These are phyloP conservation scores for Plusia festucae DNA, from an alignment of 2,888 invertebrate species.

Conservation along the genomic window DNA sequence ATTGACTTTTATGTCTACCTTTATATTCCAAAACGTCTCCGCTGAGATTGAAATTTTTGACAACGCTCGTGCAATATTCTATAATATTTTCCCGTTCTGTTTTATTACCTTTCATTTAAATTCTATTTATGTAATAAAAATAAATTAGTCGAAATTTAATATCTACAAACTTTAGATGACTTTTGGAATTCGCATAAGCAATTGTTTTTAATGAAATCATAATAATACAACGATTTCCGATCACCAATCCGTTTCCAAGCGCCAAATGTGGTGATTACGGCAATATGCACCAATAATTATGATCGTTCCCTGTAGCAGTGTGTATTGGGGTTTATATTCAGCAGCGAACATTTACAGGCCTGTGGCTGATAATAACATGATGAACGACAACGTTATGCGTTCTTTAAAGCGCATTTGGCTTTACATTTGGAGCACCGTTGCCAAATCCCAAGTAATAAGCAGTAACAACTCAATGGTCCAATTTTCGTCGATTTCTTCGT, in stretches of 20 bases:
- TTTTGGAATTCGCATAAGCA: neutral
- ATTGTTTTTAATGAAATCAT: conserved; percentile 6
- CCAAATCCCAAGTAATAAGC: conserved; percentile 52
- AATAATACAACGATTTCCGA: neutral
- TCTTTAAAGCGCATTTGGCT: conserved; percentile 57
- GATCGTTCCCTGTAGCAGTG: conserved; percentile 9
- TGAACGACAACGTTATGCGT: conserved; percentile 48
- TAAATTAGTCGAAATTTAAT: neutral
- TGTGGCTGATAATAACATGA: conserved; percentile 44
- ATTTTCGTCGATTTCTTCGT: conserved; percentile 31
- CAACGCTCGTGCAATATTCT: neutral
- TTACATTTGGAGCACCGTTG: conserved; percentile 45
- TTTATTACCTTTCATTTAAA: neutral
- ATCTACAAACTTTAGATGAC: neutral
- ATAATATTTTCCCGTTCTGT: neutral
- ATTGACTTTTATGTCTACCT: conserved; percentile 49
- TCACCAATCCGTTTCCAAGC: neutral
- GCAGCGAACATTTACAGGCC: conserved; percentile 20
- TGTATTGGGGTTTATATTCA: conserved; percentile 3
- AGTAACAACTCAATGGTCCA: conserved; percentile 47
- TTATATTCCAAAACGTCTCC: conserved; percentile 33
- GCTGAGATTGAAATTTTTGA: conserved; percentile 14
- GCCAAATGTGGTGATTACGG: conserved; percentile 15
- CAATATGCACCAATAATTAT: conserved; percentile 19
- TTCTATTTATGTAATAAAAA: neutral